Percentiles rank a stretch among this genome's conserved stretches.
Conservation (phyloP, 2,888 invertebrate genomes). For the Lasiommata megera region DNA sequence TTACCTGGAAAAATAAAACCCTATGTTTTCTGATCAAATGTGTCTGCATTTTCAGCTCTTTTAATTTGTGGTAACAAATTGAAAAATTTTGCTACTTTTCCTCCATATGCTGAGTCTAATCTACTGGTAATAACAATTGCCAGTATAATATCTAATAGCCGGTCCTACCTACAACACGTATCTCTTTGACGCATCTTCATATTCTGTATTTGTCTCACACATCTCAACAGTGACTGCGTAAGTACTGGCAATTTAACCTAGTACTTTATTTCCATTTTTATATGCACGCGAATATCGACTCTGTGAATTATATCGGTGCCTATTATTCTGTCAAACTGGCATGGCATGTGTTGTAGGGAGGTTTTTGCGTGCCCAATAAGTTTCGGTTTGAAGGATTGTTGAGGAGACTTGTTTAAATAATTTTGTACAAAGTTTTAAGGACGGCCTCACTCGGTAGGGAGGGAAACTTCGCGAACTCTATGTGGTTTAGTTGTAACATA, state of each 20-base stretch:
- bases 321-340: slow-evolving; percentile 27
- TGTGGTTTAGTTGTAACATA: neutral
- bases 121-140: too few relatives aligned
- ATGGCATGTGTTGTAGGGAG: slow-evolving; percentile 37
- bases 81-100: too few relatives aligned
- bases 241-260: slow-evolving; percentile 55
- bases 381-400: slow-evolving; percentile 35
- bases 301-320: slow-evolving; percentile 36
- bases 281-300: slow-evolving; percentile 35
- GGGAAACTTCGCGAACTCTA: slow-evolving; percentile 46
- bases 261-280: slow-evolving; percentile 48
- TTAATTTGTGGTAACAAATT: too few relatives aligned
- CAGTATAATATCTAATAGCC: neutral
- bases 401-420: slow-evolving; percentile 66
- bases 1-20: too few relatives aligned
- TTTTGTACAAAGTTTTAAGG: slow-evolving; percentile 68
- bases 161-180: neutral
- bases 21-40: too few relatives aligned
- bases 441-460: slow-evolving; percentile 61
- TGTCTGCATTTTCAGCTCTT: too few relatives aligned
- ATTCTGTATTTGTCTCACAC: slow-evolving; percentile 54
- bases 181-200: slow-evolving; percentile 38
- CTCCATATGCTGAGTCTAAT: too few relatives aligned
- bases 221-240: slow-evolving; percentile 49
- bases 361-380: slow-evolving; percentile 44